Conservation (phyloP, 2,888 invertebrate species). For the Phlogophora meticulosa region DNA sequence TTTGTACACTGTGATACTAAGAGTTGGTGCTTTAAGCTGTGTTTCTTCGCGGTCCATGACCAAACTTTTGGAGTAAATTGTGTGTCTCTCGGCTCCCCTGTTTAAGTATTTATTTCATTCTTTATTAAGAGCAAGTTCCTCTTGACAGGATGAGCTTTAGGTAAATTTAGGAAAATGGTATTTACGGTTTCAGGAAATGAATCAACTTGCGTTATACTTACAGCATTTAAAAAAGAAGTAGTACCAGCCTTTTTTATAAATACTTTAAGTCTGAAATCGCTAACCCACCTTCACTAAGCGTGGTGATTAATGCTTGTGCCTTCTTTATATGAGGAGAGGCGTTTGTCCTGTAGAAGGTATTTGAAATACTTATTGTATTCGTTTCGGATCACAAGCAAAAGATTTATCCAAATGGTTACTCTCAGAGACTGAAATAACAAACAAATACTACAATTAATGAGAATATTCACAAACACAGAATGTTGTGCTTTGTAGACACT, state of each 20-base stretch:
- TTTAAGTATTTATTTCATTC: conserved; percentile 60
- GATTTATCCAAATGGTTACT: neutral
- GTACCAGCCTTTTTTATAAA: too few relatives aligned
- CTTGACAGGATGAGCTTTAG: conserved; percentile 26
- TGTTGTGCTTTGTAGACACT: neutral
- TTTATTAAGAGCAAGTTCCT: conserved; percentile 42
- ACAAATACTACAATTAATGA: neutral
- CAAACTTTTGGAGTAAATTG: conserved; percentile 74
- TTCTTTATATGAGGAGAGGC: too few relatives aligned
- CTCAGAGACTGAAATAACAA: neutral
- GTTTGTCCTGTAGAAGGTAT: too few relatives aligned
- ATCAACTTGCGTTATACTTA: neutral
- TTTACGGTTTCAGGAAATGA: conserved; percentile 20
- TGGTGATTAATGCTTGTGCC: too few relatives aligned
- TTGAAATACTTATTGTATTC: too few relatives aligned
- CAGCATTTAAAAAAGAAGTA: neutral
- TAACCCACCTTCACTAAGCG: too few relatives aligned
- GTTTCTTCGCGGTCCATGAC: conserved; percentile 73
- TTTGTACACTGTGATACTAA: conserved; percentile 54
- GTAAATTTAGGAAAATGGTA: conserved; percentile 35
- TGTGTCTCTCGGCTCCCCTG: conserved; percentile 58
- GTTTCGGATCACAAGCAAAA: neutral
- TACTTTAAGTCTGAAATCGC: too few relatives aligned
- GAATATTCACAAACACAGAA: neutral
- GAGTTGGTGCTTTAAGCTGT: conserved; percentile 69